A percentile compares a stretch with the other conserved stretches of the same genome.
Conservation (phyloP, 2,113 vertebrate genomes). For the Epinephelus lanceolatus region DNA sequence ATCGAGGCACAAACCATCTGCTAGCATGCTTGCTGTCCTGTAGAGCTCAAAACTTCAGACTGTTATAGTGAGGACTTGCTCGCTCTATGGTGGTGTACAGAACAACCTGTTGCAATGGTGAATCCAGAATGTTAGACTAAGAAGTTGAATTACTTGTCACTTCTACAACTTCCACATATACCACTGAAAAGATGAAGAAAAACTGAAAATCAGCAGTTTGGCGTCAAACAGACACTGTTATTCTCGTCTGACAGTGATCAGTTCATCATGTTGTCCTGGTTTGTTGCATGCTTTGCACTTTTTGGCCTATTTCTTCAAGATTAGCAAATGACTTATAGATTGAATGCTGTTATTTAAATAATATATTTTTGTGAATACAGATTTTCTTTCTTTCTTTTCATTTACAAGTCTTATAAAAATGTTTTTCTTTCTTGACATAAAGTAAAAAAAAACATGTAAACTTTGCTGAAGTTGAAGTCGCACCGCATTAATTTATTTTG, state of each 20-base stretch:
- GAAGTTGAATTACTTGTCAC: background rate
- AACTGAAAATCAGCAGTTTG: constrained; percentile 1
- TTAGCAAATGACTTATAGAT: constrained; percentile 45
- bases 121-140: constrained; percentile 2
- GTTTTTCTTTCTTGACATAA: constrained; percentile 38
- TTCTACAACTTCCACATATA: background rate
- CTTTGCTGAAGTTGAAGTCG: constrained; percentile 43
- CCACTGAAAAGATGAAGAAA: background rate
- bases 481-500: constrained; percentile 62
- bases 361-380: constrained; percentile 56
- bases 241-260: background rate
- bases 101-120: background rate
- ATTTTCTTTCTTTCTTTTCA: constrained; percentile 56
- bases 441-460: constrained; percentile 24
- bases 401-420: constrained; percentile 79
- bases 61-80: background rate
- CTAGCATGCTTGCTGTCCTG: background rate
- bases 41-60: background rate
- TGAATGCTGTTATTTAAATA: constrained; percentile 39
- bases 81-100: background rate
- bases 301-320: constrained; percentile 48
- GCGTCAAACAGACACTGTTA: background rate
- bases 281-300: constrained; percentile 77
- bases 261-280: constrained; percentile 34
- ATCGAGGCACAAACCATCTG: background rate